Evolutionary conservation across 2,888 invertebrate species (phyloP), one percentile per base, ranked within the genome.

Genomic region (Cosmorhoe ocellata): DNA sequence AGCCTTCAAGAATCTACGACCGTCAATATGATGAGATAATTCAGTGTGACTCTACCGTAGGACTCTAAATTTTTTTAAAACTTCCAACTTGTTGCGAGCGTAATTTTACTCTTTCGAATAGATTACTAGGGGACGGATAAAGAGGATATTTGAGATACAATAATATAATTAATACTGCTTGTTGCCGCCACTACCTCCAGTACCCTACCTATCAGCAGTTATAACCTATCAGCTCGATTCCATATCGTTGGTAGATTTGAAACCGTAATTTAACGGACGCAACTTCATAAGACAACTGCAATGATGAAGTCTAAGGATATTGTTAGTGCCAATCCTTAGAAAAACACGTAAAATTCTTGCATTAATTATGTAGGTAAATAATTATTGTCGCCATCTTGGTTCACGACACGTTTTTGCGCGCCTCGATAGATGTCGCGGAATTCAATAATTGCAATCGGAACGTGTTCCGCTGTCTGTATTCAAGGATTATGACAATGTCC

Each of bases 351-450:
- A 54, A 61, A 62, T 59, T 49, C 61, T 60, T 58, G 69, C 69
- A 74, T 75, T 76, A 68, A 75, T 79, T 79, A 71, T 59, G 58
- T n/a, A n/a, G n/a, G n/a, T 74, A 74, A 76, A 79, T 79, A 77
- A 80, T 81, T 75, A 78, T 64, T 46, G 51, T 51, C 52, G 54
- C 72, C 69, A 65, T 72, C 65, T 69, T 68, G 58, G 69, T 44
- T 46, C 34, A 59, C 53, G 66, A 73, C 73, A 76, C 77, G 74
- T 79, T 79, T 74, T 79, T 75, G 40, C 32, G 9, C 40, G 48
- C 12, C 31, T 50, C 49, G 52, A 50, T 53, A 56, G 47, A 57
- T 47, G 55, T 51, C 51, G 36, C 32, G 55, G 55, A 37, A 51
- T 55, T 47, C 44, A 40, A 28, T 55, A 48, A 55, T 51, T 51